A percentile compares a stretch with the other conserved stretches of the same genome.
Conservation (phyloP, 2,113 vertebrate genomes). For the Thryonomys swinderianus region DNA sequence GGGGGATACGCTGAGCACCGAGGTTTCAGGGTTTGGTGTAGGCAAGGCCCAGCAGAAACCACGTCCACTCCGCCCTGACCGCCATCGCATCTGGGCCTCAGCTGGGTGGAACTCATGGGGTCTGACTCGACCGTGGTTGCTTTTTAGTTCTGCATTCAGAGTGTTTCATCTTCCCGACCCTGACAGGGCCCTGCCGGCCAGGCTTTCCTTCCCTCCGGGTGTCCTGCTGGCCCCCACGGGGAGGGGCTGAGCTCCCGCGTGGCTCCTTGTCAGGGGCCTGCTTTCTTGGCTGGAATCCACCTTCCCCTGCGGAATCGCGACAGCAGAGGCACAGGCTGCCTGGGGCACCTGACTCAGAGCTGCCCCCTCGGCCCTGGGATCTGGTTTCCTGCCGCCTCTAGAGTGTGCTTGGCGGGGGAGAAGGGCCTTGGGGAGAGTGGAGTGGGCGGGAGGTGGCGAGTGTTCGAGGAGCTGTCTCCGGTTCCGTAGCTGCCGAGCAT, state of each 20-base stretch:
- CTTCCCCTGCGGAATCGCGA: conserved; percentile 3
- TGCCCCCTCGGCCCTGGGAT: not conserved
- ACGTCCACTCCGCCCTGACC: not conserved
- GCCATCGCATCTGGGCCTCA: not conserved
- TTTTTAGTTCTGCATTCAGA: not conserved
- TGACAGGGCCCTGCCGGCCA: fast-evolving
- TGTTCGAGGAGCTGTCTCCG: not conserved
- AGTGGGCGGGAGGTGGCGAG: fast-evolving
- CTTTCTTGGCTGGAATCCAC: conserved; percentile 68
- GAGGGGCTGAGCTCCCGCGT: conserved; percentile 40
- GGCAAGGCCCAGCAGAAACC: not conserved
- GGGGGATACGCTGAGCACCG: not conserved
- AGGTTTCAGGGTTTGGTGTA: not conserved
- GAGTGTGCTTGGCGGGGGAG: not conserved
- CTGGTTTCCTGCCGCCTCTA: not conserved
- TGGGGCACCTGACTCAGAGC: not conserved
- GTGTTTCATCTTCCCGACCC: not conserved
- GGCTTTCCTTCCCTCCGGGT: not conserved
- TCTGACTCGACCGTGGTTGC: not conserved
- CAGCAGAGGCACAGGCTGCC: conserved; percentile 41
- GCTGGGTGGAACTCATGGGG: not conserved
- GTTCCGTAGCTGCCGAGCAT: not conserved
- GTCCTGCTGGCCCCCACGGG: not conserved
- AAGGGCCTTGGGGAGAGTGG: not conserved
- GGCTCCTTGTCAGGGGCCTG: conserved; percentile 61